Evolutionary conservation across 2,888 invertebrate species (phyloP), one percentile per base, ranked within the genome.

Genomic region (Allolobophora icterica): DNA sequence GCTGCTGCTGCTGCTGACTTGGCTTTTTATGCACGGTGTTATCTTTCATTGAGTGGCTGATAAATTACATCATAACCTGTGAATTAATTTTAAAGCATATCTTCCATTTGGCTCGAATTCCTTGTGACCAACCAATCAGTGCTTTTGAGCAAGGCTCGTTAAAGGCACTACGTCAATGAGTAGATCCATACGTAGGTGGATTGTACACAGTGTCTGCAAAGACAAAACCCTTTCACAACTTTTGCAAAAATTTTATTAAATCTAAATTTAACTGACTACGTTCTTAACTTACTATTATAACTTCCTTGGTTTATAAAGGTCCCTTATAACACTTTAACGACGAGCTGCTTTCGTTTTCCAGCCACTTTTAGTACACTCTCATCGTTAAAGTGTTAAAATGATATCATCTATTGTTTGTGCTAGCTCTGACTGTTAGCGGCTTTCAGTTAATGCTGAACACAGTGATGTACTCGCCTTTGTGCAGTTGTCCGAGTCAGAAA

Each of bases 21-120:
- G 34, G 6, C n/a, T 71, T n/a, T n/a, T 30, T 71, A 11, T 58
- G 71, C 71, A 71, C 71, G 0, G 11, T n/a, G n/a, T 71, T 30
- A n/a, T 71, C 71, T 71, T 71, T 71, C n/a, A 71, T n/a, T 71
- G 71, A 71, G 71, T 71, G 71, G 71, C 71, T 71, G 30, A 71
- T 71, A 71, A n/a, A 71, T 71, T 30, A n/a, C 71, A 71, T 71
- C n/a, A 71, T 17, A 71, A 71, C 71, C 30, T 71, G 71, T 30
- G 71, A 71, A 71, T n/a, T 71, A 71, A 71, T 71, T 71, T 71
- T 71, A 71, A 71, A 71, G n/a, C n/a, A 11, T 71, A 87, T 21
- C 87, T 38, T 87, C 38, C 15, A 34, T 35, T 38, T 87, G 38
- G 87, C 35, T 87, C 4, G 8, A 11, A 71, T 71, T 71, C 8